Percentiles rank a stretch among this genome's conserved stretches.
Evolutionary conservation across 2,888 invertebrate genomes (phyloP).

Genomic region (Hirtodrosophila duncani): DNA sequence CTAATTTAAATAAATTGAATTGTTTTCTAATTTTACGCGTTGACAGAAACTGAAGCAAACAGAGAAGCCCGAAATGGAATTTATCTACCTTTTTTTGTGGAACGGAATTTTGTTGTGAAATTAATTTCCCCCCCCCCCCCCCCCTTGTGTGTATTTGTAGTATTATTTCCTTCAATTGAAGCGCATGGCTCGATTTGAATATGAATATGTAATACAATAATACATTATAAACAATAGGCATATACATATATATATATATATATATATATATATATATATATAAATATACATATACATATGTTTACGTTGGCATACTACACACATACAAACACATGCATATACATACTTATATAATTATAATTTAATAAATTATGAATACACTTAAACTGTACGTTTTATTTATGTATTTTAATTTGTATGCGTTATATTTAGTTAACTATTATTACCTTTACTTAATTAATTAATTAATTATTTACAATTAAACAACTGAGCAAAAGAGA

Average conservation of each 20-base stretch:
- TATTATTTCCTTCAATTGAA: slow-evolving; percentile 70
- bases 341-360: slow-evolving; percentile 41
- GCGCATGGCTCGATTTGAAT: slow-evolving; percentile 44
- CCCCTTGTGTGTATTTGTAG: slow-evolving; percentile 66
- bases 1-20: slow-evolving; percentile 65
- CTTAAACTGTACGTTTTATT: slow-evolving; percentile 63
- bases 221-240: slow-evolving; percentile 40
- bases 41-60: slow-evolving; percentile 57
- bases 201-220: slow-evolving; percentile 31
- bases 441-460: slow-evolving; percentile 74
- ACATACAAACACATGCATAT: slow-evolving; percentile 21
- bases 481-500: slow-evolving; percentile 37
- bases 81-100: slow-evolving; percentile 38
- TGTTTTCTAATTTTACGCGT: slow-evolving; percentile 71
- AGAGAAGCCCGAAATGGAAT: slow-evolving; percentile 20
- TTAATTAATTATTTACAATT: slow-evolving; percentile 62
- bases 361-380: slow-evolving; percentile 61
- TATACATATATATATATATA: slow-evolving; percentile 34
- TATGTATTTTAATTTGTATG: slow-evolving; percentile 66
- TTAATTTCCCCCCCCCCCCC: slow-evolving; percentile 24
- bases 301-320: slow-evolving; percentile 5
- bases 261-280: slow-evolving; percentile 14
- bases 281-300: no score
- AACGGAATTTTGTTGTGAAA: slow-evolving; percentile 39
- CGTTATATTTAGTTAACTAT: slow-evolving; percentile 69